Base-by-base conservation (phyloP, 1,140 invertebrate genomes). In the Cepaea nemoralis region DNA sequence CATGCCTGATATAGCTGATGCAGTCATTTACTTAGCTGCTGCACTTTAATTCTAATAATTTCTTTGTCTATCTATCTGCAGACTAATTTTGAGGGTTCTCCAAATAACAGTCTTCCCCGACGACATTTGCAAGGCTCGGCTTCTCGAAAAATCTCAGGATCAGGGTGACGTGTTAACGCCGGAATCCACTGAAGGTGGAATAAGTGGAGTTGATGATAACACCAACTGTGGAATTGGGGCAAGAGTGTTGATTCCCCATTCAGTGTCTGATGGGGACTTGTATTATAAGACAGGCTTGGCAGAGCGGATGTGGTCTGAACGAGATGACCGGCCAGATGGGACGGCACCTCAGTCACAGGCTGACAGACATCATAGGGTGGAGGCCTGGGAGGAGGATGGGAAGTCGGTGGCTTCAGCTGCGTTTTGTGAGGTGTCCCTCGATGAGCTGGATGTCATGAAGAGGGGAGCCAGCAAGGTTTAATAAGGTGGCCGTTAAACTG, bases 61-160 rank as follows among this genome's bases (percentile, higher is more conserved):
- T 14, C 24, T 67, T 45, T 33, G 16, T 31, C 27, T 77, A 16
- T 77, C 73, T n/a, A 35, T 39, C 39, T 45, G 22, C 80, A 84
- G 83, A 63, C 33, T 84, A 24, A n/a, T 82, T 6, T 40, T 82
- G 10, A 69, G 80, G 66, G 80, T 67, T 27, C 27, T 84, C 6
- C 83, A 84, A 33, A 70, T 82, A 39, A 76, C 83, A 27, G 5
- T 84, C 22, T 84, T 78, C 45, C 83, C 83, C 12, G 80, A 82
- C 40, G 83, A 84, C 50, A 71, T 84, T 45, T 70, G 70, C 31
- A 33, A 70, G 3, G 80, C 81, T 8, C 78, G 48, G n/a, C 77
- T 71, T 22, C 50, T 33, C 10, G 81, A 82, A 50, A 83, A 83
- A 55, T 27, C n/a, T 19, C 42, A 31, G 24, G 55, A 77, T 5